A percentile compares a stretch with the other conserved stretches of the same genome.
Evolutionary conservation across 2,113 vertebrate species (phyloP).

Genomic region (Dromiciops gliroides): DNA sequence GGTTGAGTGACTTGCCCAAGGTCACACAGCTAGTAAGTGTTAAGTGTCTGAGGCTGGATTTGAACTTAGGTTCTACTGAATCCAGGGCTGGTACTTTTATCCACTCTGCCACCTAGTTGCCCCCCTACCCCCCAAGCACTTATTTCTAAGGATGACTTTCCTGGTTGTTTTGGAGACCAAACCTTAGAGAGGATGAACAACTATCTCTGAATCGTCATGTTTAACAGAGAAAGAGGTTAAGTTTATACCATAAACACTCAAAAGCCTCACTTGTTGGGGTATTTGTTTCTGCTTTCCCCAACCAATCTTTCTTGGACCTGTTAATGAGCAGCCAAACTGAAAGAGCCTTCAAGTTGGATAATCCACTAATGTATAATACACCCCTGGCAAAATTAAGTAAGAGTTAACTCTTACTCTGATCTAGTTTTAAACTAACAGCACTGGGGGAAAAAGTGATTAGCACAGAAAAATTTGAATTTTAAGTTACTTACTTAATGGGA

Average conservation of each 20-base stretch:
- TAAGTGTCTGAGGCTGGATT: too few relatives aligned
- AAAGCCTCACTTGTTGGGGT: conserved; percentile 13
- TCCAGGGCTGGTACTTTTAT: too few relatives aligned
- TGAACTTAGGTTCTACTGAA: too few relatives aligned
- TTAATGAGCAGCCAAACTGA: conserved; percentile 37
- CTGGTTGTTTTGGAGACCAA: background rate
- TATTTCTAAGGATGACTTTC: background rate
- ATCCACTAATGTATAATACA: background rate
- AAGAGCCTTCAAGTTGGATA: conserved; percentile 24
- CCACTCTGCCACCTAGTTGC: too few relatives aligned
- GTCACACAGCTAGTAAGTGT: too few relatives aligned
- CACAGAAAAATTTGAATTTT: conserved; percentile 34
- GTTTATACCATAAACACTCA: background rate
- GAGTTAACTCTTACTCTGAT: conserved; percentile 14
- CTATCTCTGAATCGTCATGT: background rate
- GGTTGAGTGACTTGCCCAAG: too few relatives aligned
- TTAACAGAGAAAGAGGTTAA: background rate
- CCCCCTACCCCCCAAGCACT: too few relatives aligned
- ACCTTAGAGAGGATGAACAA: background rate
- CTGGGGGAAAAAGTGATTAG: conserved; percentile 23
- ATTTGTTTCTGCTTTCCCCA: background rate
- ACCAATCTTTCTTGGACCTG: conserved; percentile 27
- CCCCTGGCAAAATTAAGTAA: conserved; percentile 38
- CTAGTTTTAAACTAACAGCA: conserved; percentile 23
- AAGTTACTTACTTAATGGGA: conserved; percentile 8